phyloP scores from a whole-genome alignment of 2,113 vertebrate species.

The Rhinogobius similis region DNA sequence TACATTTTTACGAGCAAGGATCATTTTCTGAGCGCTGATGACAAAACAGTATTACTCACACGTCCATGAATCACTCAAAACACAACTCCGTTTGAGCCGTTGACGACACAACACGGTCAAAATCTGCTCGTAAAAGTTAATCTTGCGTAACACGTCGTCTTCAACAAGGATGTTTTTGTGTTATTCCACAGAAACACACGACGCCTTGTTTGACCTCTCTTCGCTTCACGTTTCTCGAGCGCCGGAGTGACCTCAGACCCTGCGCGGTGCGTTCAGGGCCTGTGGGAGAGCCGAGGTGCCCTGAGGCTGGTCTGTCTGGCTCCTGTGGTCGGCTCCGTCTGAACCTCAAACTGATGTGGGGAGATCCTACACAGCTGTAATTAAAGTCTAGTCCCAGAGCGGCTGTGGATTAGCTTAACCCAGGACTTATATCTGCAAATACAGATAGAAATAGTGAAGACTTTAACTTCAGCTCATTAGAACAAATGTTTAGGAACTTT shows the following conservation, averaged over 20 bases:
- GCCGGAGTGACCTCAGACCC: slow-evolving; percentile 45
- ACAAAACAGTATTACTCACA: too few relatives aligned
- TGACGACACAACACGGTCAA: too few relatives aligned
- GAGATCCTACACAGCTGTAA: slow-evolving; percentile 49
- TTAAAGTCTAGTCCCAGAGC: slow-evolving; percentile 56
- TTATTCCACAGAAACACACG: neutral
- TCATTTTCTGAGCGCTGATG: too few relatives aligned
- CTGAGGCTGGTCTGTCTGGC: slow-evolving; percentile 59
- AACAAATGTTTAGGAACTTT: too few relatives aligned
- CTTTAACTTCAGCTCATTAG: too few relatives aligned
- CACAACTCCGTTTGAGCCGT: too few relatives aligned
- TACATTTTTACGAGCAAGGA: too few relatives aligned
- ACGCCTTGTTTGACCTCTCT: neutral
- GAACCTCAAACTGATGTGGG: slow-evolving; percentile 57
- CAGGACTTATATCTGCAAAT: neutral
- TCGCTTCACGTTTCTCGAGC: neutral
- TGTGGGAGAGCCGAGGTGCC: slow-evolving; percentile 47
- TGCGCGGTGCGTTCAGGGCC: slow-evolving; percentile 52
- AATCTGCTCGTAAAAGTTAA: too few relatives aligned
- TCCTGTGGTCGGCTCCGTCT: slow-evolving; percentile 61
- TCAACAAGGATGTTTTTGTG: neutral
- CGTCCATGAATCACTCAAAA: too few relatives aligned
- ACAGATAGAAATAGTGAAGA: neutral
- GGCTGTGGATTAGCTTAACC: slow-evolving; percentile 27
- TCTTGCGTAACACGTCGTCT: too few relatives aligned